Conservation (phyloP, 2,888 invertebrate genomes). For the Podotricha telesiphe region DNA sequence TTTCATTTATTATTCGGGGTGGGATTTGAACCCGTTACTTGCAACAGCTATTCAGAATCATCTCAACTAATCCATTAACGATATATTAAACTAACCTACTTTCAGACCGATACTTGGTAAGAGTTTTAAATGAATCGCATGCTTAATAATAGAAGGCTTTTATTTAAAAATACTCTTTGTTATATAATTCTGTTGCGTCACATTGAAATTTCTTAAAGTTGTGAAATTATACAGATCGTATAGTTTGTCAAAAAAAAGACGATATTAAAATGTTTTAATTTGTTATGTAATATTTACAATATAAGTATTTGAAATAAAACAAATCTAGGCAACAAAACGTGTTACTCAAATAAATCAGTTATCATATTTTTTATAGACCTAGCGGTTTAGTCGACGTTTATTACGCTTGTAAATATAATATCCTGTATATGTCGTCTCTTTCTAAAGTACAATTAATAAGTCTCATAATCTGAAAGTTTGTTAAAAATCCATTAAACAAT, state of each 20-base stretch:
- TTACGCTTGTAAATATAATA: background rate
- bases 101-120: background rate
- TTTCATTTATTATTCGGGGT: too few species aligned
- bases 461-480: background rate
- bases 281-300: background rate
- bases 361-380: background rate
- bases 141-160: slow-evolving; percentile 2
- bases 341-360: background rate
- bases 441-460: background rate
- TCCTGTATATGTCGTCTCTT: slow-evolving; percentile 23
- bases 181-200: slow-evolving; percentile 16
- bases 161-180: slow-evolving; percentile 8
- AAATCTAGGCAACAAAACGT: background rate
- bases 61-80: background rate
- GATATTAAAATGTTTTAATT: background rate
- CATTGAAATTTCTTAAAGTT: slow-evolving; percentile 2
- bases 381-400: background rate
- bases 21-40: too few species aligned
- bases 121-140: background rate
- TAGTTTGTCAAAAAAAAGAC: background rate
- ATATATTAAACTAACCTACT: background rate
- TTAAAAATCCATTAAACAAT: slow-evolving; percentile 8
- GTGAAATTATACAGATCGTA: slow-evolving; percentile 5
- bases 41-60: too few species aligned
- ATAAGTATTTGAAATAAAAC: background rate